These are phyloP conservation scores for Neosilurus mollespiculum DNA, from an alignment of 2,797 vertebrate genomes.

Conservation along the genomic window DNA sequence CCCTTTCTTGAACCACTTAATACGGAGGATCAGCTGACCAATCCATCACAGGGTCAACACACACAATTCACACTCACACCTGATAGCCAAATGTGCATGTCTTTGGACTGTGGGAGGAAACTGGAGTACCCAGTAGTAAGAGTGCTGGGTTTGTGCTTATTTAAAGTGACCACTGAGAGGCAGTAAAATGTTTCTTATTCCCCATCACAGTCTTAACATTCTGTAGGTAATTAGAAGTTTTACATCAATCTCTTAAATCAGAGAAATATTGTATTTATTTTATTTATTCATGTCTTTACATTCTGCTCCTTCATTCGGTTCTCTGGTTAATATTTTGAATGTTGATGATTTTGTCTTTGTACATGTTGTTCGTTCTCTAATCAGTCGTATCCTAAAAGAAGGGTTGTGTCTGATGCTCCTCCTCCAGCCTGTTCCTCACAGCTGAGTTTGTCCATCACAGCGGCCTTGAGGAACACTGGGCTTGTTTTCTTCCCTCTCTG, in stretches of 20 bases:
- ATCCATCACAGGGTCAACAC: too few relatives aligned
- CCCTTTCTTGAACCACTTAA: too few relatives aligned
- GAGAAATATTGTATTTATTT: not conserved
- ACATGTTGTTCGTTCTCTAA: not conserved
- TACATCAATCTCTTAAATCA: not conserved
- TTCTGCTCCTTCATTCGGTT: not conserved
- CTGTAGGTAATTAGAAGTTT: not conserved
- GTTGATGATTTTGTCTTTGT: not conserved
- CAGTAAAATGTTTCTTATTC: not conserved
- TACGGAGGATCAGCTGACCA: too few relatives aligned
- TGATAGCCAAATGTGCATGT: too few relatives aligned
- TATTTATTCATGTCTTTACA: not conserved
- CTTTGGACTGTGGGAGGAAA: too few relatives aligned
- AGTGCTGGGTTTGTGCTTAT: too few relatives aligned
- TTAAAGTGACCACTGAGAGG: not conserved
- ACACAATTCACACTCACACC: too few relatives aligned
- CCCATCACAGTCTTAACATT: not conserved
- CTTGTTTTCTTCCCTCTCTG: slow-evolving; percentile 17
- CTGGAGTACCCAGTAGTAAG: too few relatives aligned
- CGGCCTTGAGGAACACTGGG: slow-evolving; percentile 1
- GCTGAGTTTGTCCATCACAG: slow-evolving; percentile 73
- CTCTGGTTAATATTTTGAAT: not conserved
- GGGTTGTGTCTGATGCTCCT: slow-evolving; percentile 36
- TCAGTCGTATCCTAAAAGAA: not conserved
- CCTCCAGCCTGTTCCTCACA: slow-evolving; percentile 53